A percentile compares a stretch with the other conserved stretches of the same genome.
Conservation (phyloP, 2,888 invertebrate genomes). For the Chironomus tentans region DNA sequence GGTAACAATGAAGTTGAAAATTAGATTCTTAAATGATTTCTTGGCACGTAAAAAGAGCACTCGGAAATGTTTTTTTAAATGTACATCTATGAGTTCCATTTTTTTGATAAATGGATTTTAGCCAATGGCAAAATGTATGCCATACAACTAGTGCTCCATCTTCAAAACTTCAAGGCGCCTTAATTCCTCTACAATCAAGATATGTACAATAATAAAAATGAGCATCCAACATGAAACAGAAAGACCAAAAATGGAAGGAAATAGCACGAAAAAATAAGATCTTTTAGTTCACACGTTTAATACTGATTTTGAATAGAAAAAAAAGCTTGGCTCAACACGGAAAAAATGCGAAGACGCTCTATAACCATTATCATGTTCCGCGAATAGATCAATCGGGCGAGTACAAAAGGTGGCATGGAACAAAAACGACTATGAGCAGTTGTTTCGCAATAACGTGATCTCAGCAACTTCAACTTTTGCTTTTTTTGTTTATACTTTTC, state of each 20-base stretch:
- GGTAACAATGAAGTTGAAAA: not conserved
- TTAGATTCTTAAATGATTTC: constrained; percentile 7
- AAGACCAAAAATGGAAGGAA: constrained; percentile 4
- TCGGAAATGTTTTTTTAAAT: too few species aligned
- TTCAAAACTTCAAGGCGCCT: constrained; percentile 11
- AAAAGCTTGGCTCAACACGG: not conserved
- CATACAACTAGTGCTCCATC: too few species aligned
- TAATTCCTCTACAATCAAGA: not conserved
- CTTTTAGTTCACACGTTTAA: constrained; percentile 22
- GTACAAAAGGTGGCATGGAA: not conserved
- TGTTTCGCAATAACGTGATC: constrained; percentile 5
- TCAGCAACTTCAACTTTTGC: not conserved
- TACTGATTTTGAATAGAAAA: constrained; percentile 11
- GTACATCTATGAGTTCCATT: too few species aligned
- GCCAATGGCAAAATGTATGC: too few species aligned
- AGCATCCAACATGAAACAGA: not conserved
- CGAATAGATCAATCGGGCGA: not conserved
- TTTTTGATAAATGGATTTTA: too few species aligned
- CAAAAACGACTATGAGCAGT: not conserved
- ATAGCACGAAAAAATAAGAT: not conserved
- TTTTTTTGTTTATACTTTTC: not conserved
- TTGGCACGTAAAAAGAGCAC: not conserved
- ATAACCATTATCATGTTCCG: not conserved
- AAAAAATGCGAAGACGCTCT: constrained; percentile 19
- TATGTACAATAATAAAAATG: too few species aligned